Evolutionary conservation across 2,888 invertebrate species (phyloP), one percentile per base, ranked within the genome.

Genomic region (Athalia cordata): DNA sequence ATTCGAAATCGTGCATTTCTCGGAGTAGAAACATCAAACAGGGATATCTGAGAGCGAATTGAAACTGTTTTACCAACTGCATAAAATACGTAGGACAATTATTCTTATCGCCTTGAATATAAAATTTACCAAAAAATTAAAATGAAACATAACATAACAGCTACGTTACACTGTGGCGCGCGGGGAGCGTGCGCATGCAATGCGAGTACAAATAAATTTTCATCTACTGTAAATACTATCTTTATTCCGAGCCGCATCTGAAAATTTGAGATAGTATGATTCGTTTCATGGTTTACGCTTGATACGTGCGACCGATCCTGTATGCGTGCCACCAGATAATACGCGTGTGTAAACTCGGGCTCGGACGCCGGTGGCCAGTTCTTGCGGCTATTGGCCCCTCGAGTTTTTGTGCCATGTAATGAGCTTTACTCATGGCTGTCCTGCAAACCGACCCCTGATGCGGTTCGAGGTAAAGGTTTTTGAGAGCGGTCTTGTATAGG

Each of bases 311-410:
- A 72, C 59, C 59, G 72, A 59, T 72, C 47, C 72, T 47, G 45
- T 29, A 29, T 72, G 72, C 72, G 57, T 57, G 72, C 57, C 59
- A 57, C 45, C 47, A 72, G 57, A 72, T 72, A 72, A 72, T 72
- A 59, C 72, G 72, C 72, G 72, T 72, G 72, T 72, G 72, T 72
- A 59, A 72, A 72, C 57, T 72, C 59, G 29, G 72, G 47, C 9
- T 72, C 3, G 59, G 7, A 15, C 43, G 43, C 70, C 70, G n/a
- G 70, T 70, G 55, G 70, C 72, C 59, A 9, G 72, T 72, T 72
- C 47, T 72, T 72, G 72, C 43, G 15, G 72, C 47, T 72, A 15
- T 13, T 6, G 5, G 47, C 15, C 13, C 13, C 72, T 72, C 72
- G 15, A 72, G 72, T 72, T 72, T 57, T 72, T 72, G 72, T 59